Evolutionary conservation across 2,113 vertebrate genomes (phyloP), one percentile per base, ranked within the genome.

Genomic region (Salvator merianae): DNA sequence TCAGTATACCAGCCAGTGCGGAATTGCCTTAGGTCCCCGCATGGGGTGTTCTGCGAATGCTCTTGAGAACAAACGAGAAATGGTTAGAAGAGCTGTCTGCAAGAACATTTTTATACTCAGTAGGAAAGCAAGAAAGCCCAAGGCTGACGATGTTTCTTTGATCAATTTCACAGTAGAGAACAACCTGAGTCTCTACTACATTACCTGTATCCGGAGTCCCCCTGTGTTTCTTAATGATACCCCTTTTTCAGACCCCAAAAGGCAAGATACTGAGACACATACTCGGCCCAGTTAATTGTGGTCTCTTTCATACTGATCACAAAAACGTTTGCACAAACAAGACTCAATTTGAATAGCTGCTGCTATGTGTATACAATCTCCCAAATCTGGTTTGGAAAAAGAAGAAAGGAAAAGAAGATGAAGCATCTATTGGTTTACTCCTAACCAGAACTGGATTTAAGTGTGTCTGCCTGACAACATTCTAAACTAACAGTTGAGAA

Each of bases 401-500:
- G n/a, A n/a, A n/a, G n/a, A n/a, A n/a, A n/a, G n/a, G n/a, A n/a
- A n/a, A n/a, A n/a, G n/a, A n/a, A n/a, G n/a, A n/a, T n/a, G n/a
- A 22, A 55, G 3, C 14, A 22, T 18, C 16, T 0, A 12, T 20
- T 24, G 30, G 6, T 70, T 75, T 1, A 1, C 36, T 63, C 9
- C 47, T 8, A 34, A 40, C 36, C 69, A 32, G 50, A 65, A 32
- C 50, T 4, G 47, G 20, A 72, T 38, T 73, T 87, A 22, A 71
- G 20, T 1, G 86, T 83, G 84, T 85, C 77, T 55, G 82, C 78
- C 10, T 66, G 38, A 74, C 40, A 50, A 36, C 91, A 89, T 93
- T 90, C 81, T 5, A 83, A 77, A 62, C 83, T 92, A 87, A 88
- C 92, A 81, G 9, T 55, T 26, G 1, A 50, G 70, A 82, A 55